Evolutionary conservation across 2,797 vertebrate species (phyloP).

Genomic region (Myotis myotis): DNA sequence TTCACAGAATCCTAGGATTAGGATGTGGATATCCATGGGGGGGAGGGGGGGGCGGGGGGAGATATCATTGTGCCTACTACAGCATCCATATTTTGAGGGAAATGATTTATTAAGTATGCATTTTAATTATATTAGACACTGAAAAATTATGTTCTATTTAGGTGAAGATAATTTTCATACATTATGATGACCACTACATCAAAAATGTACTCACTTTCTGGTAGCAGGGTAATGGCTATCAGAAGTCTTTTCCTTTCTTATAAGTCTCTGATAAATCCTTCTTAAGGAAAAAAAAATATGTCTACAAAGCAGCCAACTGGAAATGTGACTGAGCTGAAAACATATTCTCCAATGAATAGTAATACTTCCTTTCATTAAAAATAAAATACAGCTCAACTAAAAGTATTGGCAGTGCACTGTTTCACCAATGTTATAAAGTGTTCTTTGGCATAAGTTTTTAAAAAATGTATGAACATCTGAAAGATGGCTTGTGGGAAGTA

Average conservation of each 20-base stretch:
- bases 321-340: slow-evolving; percentile 59
- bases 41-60: accelerated
- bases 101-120: background rate
- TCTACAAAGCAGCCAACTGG: slow-evolving; percentile 51
- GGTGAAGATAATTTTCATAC: slow-evolving; percentile 24
- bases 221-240: background rate
- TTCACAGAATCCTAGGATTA: background rate
- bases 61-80: background rate
- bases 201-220: background rate
- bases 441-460: slow-evolving; percentile 7
- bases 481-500: background rate
- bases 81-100: background rate
- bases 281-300: slow-evolving; percentile 46
- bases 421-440: slow-evolving; percentile 25
- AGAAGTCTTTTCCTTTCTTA: background rate
- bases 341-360: slow-evolving; percentile 56
- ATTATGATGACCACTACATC: background rate
- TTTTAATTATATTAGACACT: background rate
- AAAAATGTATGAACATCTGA: background rate
- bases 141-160: background rate
- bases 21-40: background rate
- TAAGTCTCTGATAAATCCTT: slow-evolving; percentile 42
- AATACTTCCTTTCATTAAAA: slow-evolving; percentile 66
- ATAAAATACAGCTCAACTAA: slow-evolving; percentile 55
- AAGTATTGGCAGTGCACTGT: slow-evolving; percentile 38